Base-by-base conservation (phyloP, 2,888 invertebrate species). In the Ceramica pisi region DNA sequence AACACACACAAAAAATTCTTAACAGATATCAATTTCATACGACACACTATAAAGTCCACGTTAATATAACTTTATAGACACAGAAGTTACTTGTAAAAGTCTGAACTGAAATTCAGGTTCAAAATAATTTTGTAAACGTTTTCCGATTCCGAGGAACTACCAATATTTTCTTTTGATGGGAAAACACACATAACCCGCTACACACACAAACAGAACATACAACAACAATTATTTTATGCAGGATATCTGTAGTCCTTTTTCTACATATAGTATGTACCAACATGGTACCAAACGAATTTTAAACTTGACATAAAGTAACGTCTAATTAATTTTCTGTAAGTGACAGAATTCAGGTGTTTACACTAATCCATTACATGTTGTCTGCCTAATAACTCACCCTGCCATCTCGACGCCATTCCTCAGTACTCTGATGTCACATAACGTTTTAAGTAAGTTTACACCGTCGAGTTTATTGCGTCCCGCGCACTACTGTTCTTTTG, bases 401-500 rank as follows among this genome's bases (percentile, higher is more conserved):
- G n/a, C n/a, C n/a, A 50, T 66, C 46, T 55, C 60, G 14, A 50
- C 46, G 26, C 26, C 38, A 74, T 71, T 19, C 14, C 31, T 64
- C 53, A 60, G 3, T 46, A 35, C 35, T 44, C 12, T 59, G 31
- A 71, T 67, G 48, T 61, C 61, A 72, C 26, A 51, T 66, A 71
- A 80, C 62, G 31, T 70, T 74, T 67, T 56, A 55, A 84, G 57
- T 67, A 68, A 82, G 59, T 81, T 84, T 67, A 73, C 68, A 78
- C 55, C 67, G 62, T 56, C 44, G 57, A 77, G 59, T 85, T 83
- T 85, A 85, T 80, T 80, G 74, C 68, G 65, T 77, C 65, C 55
- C 53, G 21, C 44, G 50, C 69, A 72, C 71, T 21, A 70, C 55
- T 71, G 79, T 77, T 76, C 85, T 86, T 86, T 84, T 82, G 81